Base-by-base conservation (phyloP, 1,140 invertebrate genomes). In the Caenorhabditis tropicalis region DNA sequence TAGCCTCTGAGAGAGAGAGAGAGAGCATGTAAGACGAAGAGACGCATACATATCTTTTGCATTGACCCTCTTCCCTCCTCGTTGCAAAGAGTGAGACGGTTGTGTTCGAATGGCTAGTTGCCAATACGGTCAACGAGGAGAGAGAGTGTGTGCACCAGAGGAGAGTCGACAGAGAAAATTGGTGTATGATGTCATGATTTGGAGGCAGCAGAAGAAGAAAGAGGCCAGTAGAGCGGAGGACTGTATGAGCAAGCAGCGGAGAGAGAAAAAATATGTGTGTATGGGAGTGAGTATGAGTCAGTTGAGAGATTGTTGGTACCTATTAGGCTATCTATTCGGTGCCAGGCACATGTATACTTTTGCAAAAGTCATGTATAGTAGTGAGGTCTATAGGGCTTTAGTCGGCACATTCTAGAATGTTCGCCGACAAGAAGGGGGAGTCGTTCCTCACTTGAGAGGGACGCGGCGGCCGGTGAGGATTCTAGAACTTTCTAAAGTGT, bases 141-240 rank as follows among this genome's bases (percentile, higher is more conserved):
- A 65, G 31, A 36, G 7, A 65, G 31, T 74, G 65, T 74, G 65
- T 43, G 6, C 65, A 74, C 65, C 65, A 74, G 6, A 46, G 21
- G 65, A 31, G 21, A 15, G n/a, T 24, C 21, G n/a, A 12, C n/a
- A 31, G 21, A 65, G 58, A 65, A 16, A 36, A 36, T 56, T 65
- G 21, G 27, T 58, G 58, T 43, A 29, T 74, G 65, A 74, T 74
- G 65, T 74, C 65, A 74, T 74, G 1, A 74, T 39, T 74, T 74
- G 36, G n/a, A 16, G 16, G 56, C 10, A 31, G 29, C 7, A 58
- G 21, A 29, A 29, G n/a, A n/a, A 58, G 27, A 9, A 16, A 36
- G 19, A 10, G 12, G 24, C 12, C 5, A 74, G 10, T 24, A 15
- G 36, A 56, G 21, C 5, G 21, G 10, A 4, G 24, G 53, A 56